These are phyloP conservation scores for Orientallactaga sibirica DNA, from an alignment of 2,797 vertebrate species.

Conservation along the genomic window DNA sequence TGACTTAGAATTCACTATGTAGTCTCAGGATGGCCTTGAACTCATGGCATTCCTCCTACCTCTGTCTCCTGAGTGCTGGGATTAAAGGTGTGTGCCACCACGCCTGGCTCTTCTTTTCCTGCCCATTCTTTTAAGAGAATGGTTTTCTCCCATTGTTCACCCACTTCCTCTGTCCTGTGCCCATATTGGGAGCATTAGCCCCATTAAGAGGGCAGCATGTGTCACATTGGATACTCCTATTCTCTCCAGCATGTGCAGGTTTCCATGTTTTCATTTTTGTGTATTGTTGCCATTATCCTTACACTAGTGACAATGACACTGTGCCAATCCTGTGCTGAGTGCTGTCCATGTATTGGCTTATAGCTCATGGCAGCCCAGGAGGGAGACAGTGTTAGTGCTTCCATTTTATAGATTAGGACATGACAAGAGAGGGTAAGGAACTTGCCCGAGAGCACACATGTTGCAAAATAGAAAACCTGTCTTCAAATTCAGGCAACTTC, in stretches of 20 bases:
- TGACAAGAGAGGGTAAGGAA: background rate
- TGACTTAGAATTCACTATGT: too few relatives aligned
- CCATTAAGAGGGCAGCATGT: background rate
- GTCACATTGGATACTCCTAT: too few relatives aligned
- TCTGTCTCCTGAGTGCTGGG: too few relatives aligned
- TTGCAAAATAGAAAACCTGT: background rate
- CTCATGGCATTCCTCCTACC: too few relatives aligned
- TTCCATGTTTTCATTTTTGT: background rate
- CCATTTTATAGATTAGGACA: background rate
- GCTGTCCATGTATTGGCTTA: background rate
- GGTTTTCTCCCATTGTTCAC: background rate
- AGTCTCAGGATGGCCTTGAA: too few relatives aligned
- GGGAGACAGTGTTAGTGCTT: background rate
- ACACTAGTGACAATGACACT: background rate
- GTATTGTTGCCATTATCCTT: background rate
- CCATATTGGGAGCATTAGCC: background rate
- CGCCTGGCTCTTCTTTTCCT: too few relatives aligned
- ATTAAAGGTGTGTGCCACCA: too few relatives aligned
- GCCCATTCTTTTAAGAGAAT: background rate
- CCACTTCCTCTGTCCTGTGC: background rate
- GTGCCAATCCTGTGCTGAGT: background rate
- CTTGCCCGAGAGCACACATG: background rate
- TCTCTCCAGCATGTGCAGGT: background rate
- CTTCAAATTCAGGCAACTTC: background rate
- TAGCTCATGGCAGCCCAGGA: background rate